Evolutionary conservation across 2,113 vertebrate species (phyloP), one percentile per base, ranked within the genome.

Genomic region (Odontophorus gujanensis): DNA sequence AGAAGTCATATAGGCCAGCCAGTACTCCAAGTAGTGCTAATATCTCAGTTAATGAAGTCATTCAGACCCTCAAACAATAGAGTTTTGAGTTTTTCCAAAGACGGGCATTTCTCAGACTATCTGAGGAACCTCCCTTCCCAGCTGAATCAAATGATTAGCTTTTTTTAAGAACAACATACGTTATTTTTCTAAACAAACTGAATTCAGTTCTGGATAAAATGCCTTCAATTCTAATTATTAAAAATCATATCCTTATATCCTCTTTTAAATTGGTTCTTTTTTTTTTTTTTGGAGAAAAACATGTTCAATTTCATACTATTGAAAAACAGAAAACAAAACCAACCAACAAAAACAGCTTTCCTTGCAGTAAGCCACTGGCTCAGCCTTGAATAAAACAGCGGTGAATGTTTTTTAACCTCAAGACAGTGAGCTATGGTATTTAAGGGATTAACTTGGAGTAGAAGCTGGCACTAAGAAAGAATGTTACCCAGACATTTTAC

Each of bases 401-500:
- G 43, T 73, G 58, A 68, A 62, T 62, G 32, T 87, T 93, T 95
- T 93, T 92, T 92, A 96, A 82, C 30, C 28, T 73, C 63, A 91
- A 57, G 45, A 80, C n/a, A 85, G 43, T 79, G 22, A 74, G 22
- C 50, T 87, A 72, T 69, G 51, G 53, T 87, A 74, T 76, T 93
- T 89, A 92, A 91, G 45, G 67, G 74, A 86, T 93, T 84, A 92
- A 82, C 47, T 76, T 71, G 88, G 71, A 95, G 47, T 66, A 69
- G 81, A 90, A 32, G n/a, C 55, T 92, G 85, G 63, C 3, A 21
- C 72, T 93, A 26, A 61, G 57, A 55, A 95, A 50, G 86, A 96
- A 96, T 96, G 76, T n/a, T 87, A 69, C 94, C 88, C 93, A 96
- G 87, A 94, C 95, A 89, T 76, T 96, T 83, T 96, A 43, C 50